Conservation (phyloP, 2,797 vertebrate species). For the Sciurus carolinensis region DNA sequence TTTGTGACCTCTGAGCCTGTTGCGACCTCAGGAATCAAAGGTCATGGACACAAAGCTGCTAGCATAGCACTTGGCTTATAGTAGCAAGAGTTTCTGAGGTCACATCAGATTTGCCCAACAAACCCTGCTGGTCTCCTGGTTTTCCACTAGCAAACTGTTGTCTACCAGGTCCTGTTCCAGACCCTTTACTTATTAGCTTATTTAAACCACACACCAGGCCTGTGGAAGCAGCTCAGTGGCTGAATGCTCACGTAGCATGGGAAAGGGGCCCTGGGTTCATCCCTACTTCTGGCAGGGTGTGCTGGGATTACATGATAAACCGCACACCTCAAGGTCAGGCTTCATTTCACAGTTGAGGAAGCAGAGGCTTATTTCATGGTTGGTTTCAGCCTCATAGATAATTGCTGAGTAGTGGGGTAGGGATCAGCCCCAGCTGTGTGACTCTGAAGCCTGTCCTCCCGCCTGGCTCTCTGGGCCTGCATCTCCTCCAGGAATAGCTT, state of each 20-base stretch:
- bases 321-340: background rate
- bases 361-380: background rate
- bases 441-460: background rate
- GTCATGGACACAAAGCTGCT: too few relatives aligned
- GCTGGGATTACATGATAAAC: background rate
- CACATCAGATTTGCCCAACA: background rate
- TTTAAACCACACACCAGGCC: background rate
- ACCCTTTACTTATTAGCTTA: background rate
- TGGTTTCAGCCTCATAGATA: background rate
- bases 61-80: background rate
- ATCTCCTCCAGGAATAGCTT: conserved; percentile 7
- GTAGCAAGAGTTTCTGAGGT: background rate
- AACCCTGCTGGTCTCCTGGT: background rate
- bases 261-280: too few relatives aligned
- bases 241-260: too few relatives aligned
- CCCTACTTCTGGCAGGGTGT: too few relatives aligned
- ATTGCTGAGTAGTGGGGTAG: background rate
- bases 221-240: too few relatives aligned
- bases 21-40: background rate
- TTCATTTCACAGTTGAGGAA: background rate
- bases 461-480: background rate
- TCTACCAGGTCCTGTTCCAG: background rate
- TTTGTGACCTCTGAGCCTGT: background rate
- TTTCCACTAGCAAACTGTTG: background rate
- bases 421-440: background rate